Base-by-base conservation (phyloP, 2,797 vertebrate species). In the Urocyon cinereoargenteus region DNA sequence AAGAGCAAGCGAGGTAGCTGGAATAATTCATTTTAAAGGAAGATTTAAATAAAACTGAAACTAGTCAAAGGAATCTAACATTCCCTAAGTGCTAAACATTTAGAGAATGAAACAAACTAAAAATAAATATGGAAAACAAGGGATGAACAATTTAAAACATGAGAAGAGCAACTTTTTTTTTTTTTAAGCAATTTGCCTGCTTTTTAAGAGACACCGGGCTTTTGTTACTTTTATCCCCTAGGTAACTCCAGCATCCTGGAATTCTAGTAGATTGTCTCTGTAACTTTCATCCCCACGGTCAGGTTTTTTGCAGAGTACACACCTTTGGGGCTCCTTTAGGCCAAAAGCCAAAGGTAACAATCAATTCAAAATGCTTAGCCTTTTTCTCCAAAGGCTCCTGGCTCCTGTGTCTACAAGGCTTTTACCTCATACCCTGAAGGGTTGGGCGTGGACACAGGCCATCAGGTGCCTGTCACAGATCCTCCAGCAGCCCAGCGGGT, bases 81-180 rank as follows among this genome's bases (percentile, higher is more conserved):
- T 91, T 81, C 57, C 93, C 53, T 95, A 90, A 95, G 31, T 55
- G 77, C 53, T 94, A 88, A 92, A 62, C 34, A 78, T 82, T 66
- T 62, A 91, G 49, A 66, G 40, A 89, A 77, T 3, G n/a, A 81
- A 91, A 57, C 45, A 91, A 87, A 82, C 55, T 53, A 78, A 90
- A 87, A 92, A 85, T 94, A 83, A 93, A 89, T 66, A 31, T 9
- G 66, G 51, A 83, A 91, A 77, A 78, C 0, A 86, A 95, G 64
- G 73, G 34, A 62, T 73, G 77, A 83, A 77, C 53, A 84, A 62
- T 70, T 92, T 94, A 84, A 82, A 96, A 88, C 34, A 36, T 16
- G 7, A 94, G 51, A 82, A 86, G 26, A 19, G 6, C 49, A 94
- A 57, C 28, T 94, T 91, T 77, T 77, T 28, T 55, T 91, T 66